Evolutionary conservation across 1,140 invertebrate genomes (phyloP).

Genomic region (Zelostemma sp.): DNA sequence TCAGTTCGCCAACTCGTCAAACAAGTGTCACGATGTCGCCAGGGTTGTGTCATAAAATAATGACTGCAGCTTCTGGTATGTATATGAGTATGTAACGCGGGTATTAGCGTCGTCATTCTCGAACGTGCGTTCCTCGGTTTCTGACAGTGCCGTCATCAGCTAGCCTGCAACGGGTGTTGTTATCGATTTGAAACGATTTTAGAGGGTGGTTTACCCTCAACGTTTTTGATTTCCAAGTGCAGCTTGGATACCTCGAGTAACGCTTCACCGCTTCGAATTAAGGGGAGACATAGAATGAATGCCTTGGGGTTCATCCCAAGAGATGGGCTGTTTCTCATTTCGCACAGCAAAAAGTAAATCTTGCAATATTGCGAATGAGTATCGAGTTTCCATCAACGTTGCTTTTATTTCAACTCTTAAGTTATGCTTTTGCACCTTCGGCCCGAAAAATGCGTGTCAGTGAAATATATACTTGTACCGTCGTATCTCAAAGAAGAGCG

Average conservation of each 20-base stretch:
- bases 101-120: slow-evolving; percentile 15
- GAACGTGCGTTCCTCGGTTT: slow-evolving; percentile 8
- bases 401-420: background rate
- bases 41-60: too few species aligned
- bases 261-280: slow-evolving; percentile 66
- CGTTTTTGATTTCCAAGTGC: slow-evolving; percentile 63
- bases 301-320: slow-evolving; percentile 50
- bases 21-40: too few species aligned
- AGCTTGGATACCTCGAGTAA: slow-evolving; percentile 61
- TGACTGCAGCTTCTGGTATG: too few species aligned
- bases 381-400: slow-evolving; percentile 33
- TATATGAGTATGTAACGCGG: too few species aligned
- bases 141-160: slow-evolving; percentile 11
- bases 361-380: slow-evolving; percentile 38
- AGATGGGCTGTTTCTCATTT: slow-evolving; percentile 49
- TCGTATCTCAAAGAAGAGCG: too few species aligned
- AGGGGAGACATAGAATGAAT: slow-evolving; percentile 56
- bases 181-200: slow-evolving; percentile 68
- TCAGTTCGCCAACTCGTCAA: too few species aligned
- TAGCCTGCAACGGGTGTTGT: slow-evolving; percentile 39
- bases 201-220: slow-evolving; percentile 62
- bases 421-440: slow-evolving; percentile 17
- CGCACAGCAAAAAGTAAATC: slow-evolving; percentile 40
- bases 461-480: too few species aligned
- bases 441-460: background rate